Evolutionary conservation across 2,797 vertebrate genomes (phyloP).

Genomic region (Brachyalestes nurse): DNA sequence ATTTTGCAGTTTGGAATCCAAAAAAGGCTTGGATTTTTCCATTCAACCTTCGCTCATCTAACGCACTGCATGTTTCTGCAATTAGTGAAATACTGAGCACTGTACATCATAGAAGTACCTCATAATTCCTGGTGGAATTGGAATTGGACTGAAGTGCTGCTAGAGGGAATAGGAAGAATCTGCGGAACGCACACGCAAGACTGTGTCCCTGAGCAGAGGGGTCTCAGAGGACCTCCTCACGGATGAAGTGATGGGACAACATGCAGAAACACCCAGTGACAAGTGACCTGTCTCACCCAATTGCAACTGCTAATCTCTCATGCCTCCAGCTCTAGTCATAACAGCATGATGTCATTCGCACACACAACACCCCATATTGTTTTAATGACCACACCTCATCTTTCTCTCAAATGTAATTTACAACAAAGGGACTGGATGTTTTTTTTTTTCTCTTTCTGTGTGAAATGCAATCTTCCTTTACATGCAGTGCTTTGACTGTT

Average conservation of each 20-base stretch:
- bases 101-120: neutral
- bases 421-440: neutral
- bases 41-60: neutral
- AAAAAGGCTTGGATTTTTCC: neutral
- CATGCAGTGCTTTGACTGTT: slow-evolving; percentile 3
- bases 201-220: slow-evolving; percentile 4
- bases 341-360: slow-evolving; percentile 23
- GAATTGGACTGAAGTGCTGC: neutral
- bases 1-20: neutral
- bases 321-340: slow-evolving; percentile 15
- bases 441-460: no score
- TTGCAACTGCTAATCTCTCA: slow-evolving; percentile 20
- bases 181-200: neutral
- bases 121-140: neutral
- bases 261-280: slow-evolving; percentile 41
- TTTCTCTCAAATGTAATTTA: neutral
- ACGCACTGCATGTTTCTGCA: neutral
- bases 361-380: slow-evolving; percentile 20
- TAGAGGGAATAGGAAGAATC: slow-evolving; percentile 1
- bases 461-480: neutral
- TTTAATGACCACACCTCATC: slow-evolving; percentile 36
- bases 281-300: slow-evolving; percentile 28
- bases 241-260: slow-evolving; percentile 30
- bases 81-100: neutral
- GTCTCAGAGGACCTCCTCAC: slow-evolving; percentile 21